phyloP scores from a whole-genome alignment of 2,113 vertebrate species.

The Chinchilla lanigera region DNA sequence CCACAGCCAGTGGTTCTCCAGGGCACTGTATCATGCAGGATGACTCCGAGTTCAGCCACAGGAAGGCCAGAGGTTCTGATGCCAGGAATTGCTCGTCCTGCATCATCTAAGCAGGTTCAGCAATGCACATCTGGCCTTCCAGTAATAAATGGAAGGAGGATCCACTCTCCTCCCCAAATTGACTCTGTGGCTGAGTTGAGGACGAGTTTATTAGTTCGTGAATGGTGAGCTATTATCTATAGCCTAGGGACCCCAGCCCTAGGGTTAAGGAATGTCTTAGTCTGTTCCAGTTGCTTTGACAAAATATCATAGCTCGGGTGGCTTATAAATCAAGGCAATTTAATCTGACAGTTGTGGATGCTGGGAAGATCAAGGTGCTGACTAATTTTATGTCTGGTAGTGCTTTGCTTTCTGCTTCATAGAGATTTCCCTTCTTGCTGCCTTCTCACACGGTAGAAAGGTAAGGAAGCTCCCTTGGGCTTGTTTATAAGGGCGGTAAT shows the following conservation, averaged over 20 bases:
- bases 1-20: neutral
- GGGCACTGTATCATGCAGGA: neutral
- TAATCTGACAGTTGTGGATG: neutral
- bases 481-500: neutral
- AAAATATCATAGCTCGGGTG: too few relatives aligned
- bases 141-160: too few relatives aligned
- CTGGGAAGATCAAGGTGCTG: neutral
- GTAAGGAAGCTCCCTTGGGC: neutral
- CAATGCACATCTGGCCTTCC: too few relatives aligned
- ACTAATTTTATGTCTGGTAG: too few relatives aligned
- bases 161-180: neutral
- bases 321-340: neutral
- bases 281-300: neutral
- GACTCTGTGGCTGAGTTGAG: neutral
- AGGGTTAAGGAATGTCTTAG: neutral
- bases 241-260: neutral
- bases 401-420: neutral
- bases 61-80: neutral
- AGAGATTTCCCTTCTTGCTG: neutral
- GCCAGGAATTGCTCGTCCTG: neutral
- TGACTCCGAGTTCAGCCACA: neutral
- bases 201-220: neutral
- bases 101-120: neutral
- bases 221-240: neutral
- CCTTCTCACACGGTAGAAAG: neutral